Base-by-base conservation (phyloP, 1,140 invertebrate species). In the Drosophila malerkotliana region DNA sequence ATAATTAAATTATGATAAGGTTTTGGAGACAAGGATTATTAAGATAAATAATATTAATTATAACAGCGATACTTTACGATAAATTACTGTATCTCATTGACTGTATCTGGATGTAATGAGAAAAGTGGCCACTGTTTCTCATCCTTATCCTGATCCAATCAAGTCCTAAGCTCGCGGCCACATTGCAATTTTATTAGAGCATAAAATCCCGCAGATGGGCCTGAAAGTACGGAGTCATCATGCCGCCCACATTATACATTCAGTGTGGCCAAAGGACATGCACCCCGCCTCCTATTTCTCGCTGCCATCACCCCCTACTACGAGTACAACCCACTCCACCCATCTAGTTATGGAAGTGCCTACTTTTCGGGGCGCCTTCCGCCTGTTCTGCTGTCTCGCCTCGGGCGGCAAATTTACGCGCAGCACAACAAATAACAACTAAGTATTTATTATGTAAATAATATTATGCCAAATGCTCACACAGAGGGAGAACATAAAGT, bases 381-480 rank as follows among this genome's bases (percentile, higher is more conserved):
- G 12, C 21, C 45, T 15, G 72, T 66, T 58, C 37, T 48, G 54
- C 30, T 49, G 71, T 77, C 49, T 69, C 37, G 79, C 82, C 57
- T 32, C 39, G 32, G 54, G 81, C 73, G 49, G 52, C 63, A 74
- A 77, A 81, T 84, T 87, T 81, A 78, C 77, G 78, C 68, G 64
- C 59, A 73, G 77, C 62, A 68, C 75, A 85, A 69, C 82, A 87
- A 87, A 85, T 81, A 87, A 84, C 63, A 64, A 79, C 77, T 68
- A 87, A 84, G 77, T 81, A 84, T 84, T 87, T 84, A 84, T 87
- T 84, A 84, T 87, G 81, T 63, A 84, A 87, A 87, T 84, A 84
- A 87, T 84, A 72, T 87, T 77, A 84, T 74, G 55, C 73, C 72
- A 61, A 84, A 74, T 77, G 69, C 63, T 39, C 58, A 56, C 59